These are phyloP conservation scores for Trachelus stipa DNA, from an alignment of 2,888 invertebrate species.

Conservation along the genomic window DNA sequence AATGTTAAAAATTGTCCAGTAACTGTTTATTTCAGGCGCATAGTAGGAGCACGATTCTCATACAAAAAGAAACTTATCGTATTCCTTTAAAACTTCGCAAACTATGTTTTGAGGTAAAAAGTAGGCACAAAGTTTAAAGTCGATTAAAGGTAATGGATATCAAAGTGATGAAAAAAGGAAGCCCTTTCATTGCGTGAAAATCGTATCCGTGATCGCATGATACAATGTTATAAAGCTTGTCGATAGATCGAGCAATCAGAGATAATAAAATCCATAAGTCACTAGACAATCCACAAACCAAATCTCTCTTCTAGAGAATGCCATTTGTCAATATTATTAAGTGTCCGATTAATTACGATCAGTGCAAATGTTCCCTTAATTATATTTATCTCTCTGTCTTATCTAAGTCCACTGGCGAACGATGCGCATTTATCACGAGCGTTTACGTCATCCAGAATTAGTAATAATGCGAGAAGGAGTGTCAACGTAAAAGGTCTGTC, in stretches of 20 bases:
- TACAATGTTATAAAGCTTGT: no score
- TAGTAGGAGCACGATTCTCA: no score
- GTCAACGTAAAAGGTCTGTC: not conserved
- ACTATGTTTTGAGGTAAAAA: no score
- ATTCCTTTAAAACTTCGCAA: no score
- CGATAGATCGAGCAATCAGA: not conserved
- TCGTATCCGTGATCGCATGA: no score
- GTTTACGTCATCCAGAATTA: not conserved
- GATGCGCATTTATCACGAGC: not conserved
- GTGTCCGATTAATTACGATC: not conserved
- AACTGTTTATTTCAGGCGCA: no score
- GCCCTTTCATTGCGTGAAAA: no score
- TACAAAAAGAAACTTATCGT: no score
- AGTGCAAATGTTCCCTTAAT: not conserved
- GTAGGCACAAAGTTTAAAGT: no score
- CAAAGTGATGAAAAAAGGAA: no score
- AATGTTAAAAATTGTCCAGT: no score
- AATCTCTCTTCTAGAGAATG: not conserved
- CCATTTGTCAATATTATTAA: not conserved
- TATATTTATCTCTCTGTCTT: not conserved
- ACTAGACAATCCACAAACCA: not conserved
- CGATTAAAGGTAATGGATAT: no score
- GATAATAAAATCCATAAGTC: not conserved
- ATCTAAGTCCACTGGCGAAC: not conserved
- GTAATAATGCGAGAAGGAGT: not conserved